Evolutionary conservation across 2,888 invertebrate genomes (phyloP).

Genomic region (Celastrina argiolus): DNA sequence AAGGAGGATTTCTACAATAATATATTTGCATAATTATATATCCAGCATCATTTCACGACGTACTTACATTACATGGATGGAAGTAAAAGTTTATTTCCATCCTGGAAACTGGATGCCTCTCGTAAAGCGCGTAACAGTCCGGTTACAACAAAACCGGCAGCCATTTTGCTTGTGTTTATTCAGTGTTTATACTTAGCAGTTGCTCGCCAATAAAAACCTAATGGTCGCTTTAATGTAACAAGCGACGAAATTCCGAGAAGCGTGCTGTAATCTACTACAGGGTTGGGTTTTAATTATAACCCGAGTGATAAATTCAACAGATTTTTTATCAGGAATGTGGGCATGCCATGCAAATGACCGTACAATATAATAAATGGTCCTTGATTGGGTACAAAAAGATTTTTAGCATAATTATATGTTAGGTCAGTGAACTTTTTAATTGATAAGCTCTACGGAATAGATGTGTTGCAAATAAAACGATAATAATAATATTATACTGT

Average conservation of each 20-base stretch:
- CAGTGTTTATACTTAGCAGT: slow-evolving; percentile 6
- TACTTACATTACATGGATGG: background rate
- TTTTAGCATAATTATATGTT: background rate
- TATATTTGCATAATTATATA: too few relatives aligned
- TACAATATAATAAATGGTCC: slow-evolving; percentile 5
- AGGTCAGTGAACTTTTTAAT: too few relatives aligned
- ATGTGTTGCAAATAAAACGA: too few relatives aligned
- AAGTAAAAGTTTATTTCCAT: background rate
- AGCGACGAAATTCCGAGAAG: slow-evolving; percentile 17
- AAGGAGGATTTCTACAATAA: too few relatives aligned
- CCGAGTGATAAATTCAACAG: slow-evolving; percentile 10
- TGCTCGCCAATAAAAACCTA: slow-evolving; percentile 3
- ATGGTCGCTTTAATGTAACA: slow-evolving; percentile 4
- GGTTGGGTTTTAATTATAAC: slow-evolving; percentile 12
- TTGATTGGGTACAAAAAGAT: background rate
- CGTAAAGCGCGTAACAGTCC: background rate
- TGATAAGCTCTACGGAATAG: too few relatives aligned
- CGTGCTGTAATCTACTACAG: background rate
- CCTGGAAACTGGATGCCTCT: background rate
- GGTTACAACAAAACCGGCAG: background rate
- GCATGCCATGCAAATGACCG: background rate
- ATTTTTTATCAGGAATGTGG: background rate
- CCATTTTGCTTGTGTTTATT: background rate
- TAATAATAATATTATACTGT: too few relatives aligned
- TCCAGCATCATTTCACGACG: too few relatives aligned